phyloP scores from a whole-genome alignment of 2,113 vertebrate species.

The Pluvialis apricaria region DNA sequence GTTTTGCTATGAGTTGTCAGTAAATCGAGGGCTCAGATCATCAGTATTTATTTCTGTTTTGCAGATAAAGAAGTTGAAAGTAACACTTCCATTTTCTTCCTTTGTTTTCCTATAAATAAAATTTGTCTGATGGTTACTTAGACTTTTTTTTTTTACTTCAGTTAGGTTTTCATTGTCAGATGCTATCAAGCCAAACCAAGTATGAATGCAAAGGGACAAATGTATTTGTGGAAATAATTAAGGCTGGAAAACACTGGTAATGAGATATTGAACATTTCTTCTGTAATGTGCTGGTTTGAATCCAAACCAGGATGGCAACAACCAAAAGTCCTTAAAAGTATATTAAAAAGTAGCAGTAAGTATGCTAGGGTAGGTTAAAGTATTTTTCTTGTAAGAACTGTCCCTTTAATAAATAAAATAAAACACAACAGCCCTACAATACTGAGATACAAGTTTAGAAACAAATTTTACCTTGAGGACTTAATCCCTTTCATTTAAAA shows the following conservation, averaged over 20 bases:
- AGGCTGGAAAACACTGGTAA: background rate
- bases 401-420: background rate
- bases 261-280: constrained; percentile 11
- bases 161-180: background rate
- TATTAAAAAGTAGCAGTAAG: background rate
- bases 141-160: background rate
- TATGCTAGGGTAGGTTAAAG: background rate
- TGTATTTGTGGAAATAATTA: background rate
- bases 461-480: background rate
- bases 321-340: background rate
- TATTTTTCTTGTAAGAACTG: background rate
- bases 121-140: background rate
- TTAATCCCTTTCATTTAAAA: constrained; percentile 6
- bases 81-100: background rate
- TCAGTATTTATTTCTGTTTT: background rate
- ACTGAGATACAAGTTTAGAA: background rate
- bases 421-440: background rate
- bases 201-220: background rate
- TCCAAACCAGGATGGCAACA: background rate
- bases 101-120: background rate
- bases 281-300: background rate
- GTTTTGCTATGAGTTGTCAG: background rate
- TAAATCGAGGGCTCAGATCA: background rate
- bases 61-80: background rate
- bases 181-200: background rate